Evolutionary conservation across 2,113 vertebrate genomes (phyloP).

Genomic region (Spilogale gracilis): DNA sequence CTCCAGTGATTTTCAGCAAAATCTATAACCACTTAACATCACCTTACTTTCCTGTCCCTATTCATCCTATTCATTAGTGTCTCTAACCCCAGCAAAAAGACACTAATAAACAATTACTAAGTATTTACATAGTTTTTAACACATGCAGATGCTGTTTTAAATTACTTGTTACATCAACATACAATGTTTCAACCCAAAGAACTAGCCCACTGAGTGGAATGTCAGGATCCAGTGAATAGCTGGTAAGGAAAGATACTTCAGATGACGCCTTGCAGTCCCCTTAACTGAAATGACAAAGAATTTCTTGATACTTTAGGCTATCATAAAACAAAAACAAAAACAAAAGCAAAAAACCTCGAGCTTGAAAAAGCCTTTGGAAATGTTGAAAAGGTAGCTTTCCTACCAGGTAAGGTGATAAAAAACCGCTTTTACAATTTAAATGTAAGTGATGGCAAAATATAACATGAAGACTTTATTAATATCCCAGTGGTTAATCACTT

Average conservation of each 20-base stretch:
- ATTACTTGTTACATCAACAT: background rate
- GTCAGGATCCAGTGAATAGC: background rate
- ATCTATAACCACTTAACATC: background rate
- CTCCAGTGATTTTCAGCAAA: conserved; percentile 23
- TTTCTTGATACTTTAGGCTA: background rate
- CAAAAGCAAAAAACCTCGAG: too few species aligned
- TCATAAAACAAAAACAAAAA: background rate
- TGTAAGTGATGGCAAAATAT: background rate
- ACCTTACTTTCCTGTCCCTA: background rate
- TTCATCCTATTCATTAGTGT: background rate
- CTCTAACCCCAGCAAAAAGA: background rate
- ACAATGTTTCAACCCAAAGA: background rate
- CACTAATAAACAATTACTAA: background rate
- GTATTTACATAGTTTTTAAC: background rate
- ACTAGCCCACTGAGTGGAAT: background rate
- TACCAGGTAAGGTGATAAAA: background rate
- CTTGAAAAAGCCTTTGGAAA: background rate
- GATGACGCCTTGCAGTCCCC: background rate
- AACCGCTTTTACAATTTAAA: background rate
- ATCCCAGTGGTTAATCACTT: background rate
- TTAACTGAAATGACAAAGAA: background rate
- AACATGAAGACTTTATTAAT: background rate
- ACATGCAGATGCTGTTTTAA: background rate
- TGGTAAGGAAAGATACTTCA: background rate
- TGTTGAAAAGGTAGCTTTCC: background rate